Base-by-base conservation (phyloP, 2,797 vertebrate genomes). In the Chelon auratus region DNA sequence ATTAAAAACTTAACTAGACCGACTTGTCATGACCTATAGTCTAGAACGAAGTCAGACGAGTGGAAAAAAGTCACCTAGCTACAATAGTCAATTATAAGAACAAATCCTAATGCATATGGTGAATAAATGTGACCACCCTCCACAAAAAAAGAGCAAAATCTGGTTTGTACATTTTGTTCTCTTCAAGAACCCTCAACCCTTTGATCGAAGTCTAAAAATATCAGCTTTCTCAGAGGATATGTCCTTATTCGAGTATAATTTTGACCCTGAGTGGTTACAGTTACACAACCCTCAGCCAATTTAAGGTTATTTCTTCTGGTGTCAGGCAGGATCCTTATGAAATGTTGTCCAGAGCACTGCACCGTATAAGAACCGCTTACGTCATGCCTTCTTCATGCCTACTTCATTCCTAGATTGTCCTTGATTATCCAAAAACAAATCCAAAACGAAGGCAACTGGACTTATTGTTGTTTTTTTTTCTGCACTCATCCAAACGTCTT, bases 1-100 rank as follows among this genome's bases (percentile, higher is more conserved):
- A 43, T 39, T 63, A 68, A 62, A 55, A 72, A 57, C 47, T 62
- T 45, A 22, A 48, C 26, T 56, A n/a, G 55, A 68, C 39, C 60
- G 48, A n/a, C 22, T 43, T 43, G 26, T 72, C 42, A 11, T 42
- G 13, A 82, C 63, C 64, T 54, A 37, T 40, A 40, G 24, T 47
- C 20, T 33, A 17, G 24, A 9, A 54, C 61, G 42, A 42, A 62
- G 13, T 10, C 11, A 57, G 51, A 43, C 39, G 3, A n/a, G 9
- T 51, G 33, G 11, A 26, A 54, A 4, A 48, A 4, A 48, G 48
- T 36, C 11, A 1, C 40, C 26, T 60, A 63, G 24, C 17, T 53
- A 6, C 30, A 8, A 33, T 33, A 55, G 51, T 57, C 48, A 71
- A 20, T 64, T 72, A 55, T 50, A 45, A 55, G 8, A 59, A 42